Evolutionary conservation across 2,888 invertebrate genomes (phyloP), one percentile per base, ranked within the genome.

Genomic region (Leptinotarsa juncta): DNA sequence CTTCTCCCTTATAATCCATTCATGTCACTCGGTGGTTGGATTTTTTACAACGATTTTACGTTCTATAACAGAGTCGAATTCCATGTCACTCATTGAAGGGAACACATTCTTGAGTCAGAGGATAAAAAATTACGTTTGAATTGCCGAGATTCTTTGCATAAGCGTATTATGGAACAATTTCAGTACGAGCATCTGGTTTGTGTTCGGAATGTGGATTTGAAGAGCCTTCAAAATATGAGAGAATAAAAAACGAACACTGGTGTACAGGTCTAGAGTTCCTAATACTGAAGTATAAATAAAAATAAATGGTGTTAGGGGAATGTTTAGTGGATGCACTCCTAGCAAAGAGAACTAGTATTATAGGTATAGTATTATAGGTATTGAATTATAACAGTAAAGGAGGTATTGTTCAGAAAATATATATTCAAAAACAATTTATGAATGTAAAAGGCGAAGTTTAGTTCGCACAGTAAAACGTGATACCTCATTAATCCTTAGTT

Each of bases 161-260:
- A 67, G 70, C 70, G 53, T 74, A 74, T 74, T 74, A 70, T 51
- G 73, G 70, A 74, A 74, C 73, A 74, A 74, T 74, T 70, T 51
- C 60, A 74, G 70, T 70, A 60, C 50, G 62, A 67, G 73, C 70
- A 73, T 73, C 69, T 73, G 73, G 62, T 65, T 70, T 62, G 65
- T 66, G 67, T 73, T 60, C 65, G 74, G 72, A 67, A 74, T 70
- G 72, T 53, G 49, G 49, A 67, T 67, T 53, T 62, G 32, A 62
- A 67, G 51, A 26, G 53, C 16, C n/a, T 51, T 26, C 50, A 18
- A 26, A 51, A 62, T 32, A 42, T 42, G 32, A 18, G 15, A n/a
- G 42, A 62, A 62, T 62, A 42, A 62, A 62, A 62, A 62, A 16
- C 15, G 32, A 5, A 26, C n/a, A 32, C 32, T 16, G 20, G 23